These are phyloP conservation scores for Limulus polyphemus DNA, from an alignment of 2,888 invertebrate genomes.

Conservation along the genomic window DNA sequence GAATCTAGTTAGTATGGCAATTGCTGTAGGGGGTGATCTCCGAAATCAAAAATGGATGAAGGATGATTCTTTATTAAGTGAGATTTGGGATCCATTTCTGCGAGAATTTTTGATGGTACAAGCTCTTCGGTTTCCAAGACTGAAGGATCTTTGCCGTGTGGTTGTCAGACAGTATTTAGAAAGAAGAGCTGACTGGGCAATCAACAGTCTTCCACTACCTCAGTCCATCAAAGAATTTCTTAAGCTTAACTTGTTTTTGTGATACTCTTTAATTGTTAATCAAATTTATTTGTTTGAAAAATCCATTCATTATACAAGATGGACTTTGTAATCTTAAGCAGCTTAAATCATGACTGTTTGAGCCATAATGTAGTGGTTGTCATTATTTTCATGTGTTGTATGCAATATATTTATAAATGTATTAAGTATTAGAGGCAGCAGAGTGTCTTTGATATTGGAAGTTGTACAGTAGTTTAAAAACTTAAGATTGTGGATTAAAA, in stretches of 20 bases:
- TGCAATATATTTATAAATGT: no score
- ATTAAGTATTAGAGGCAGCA: no score
- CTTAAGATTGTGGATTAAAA: no score
- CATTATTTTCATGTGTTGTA: no score
- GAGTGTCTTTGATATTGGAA: no score
- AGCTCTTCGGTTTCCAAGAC: conserved; percentile 4
- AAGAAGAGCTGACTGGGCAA: conserved; percentile 5
- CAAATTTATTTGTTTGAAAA: no score
- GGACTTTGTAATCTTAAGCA: no score
- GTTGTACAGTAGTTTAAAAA: no score
- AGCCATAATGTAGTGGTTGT: no score
- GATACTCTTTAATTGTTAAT: no score
- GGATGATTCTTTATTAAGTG: neutral
- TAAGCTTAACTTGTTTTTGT: neutral
- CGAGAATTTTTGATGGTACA: neutral
- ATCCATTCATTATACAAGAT: no score
- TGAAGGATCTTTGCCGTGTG: conserved; percentile 11
- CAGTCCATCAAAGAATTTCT: conserved; percentile 6
- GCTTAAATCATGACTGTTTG: no score
- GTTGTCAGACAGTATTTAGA: conserved; percentile 7
- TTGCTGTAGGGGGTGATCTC: neutral
- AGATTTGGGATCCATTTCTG: neutral
- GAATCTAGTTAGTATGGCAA: conserved; percentile 1
- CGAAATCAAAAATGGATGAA: neutral
- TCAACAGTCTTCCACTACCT: conserved; percentile 7